Conservation (phyloP, 2,797 vertebrate species). For the Clarias fuscus region DNA sequence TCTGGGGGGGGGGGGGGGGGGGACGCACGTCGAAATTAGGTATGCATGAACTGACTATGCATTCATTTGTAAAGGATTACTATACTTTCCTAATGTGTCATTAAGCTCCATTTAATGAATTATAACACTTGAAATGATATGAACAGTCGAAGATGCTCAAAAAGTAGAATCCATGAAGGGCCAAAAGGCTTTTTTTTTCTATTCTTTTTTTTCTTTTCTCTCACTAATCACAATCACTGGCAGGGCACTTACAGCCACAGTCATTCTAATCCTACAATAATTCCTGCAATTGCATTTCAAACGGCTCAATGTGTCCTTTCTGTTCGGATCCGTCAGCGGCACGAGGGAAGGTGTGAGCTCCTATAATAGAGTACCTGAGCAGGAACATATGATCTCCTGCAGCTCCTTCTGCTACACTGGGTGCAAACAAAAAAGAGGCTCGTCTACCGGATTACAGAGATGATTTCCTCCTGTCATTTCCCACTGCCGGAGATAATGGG, state of each 20-base stretch:
- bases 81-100: slow-evolving; percentile 50
- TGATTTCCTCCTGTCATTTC: slow-evolving; percentile 69
- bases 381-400: slow-evolving; percentile 64
- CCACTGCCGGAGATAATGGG: slow-evolving; percentile 74
- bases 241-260: slow-evolving; percentile 46
- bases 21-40: slow-evolving; percentile 19
- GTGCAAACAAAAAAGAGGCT: slow-evolving; percentile 74
- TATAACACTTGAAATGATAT: slow-evolving; percentile 51
- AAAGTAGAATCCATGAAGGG: slow-evolving; percentile 32
- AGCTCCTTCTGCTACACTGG: slow-evolving; percentile 79
- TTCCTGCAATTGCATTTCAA: slow-evolving; percentile 56
- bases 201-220: not conserved
- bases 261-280: slow-evolving; percentile 48
- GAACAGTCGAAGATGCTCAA: slow-evolving; percentile 41
- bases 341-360: slow-evolving; percentile 53
- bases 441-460: slow-evolving; percentile 67
- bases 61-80: slow-evolving; percentile 51
- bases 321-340: slow-evolving; percentile 50
- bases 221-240: slow-evolving; percentile 43
- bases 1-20: not conserved
- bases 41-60: slow-evolving; percentile 49
- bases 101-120: slow-evolving; percentile 53
- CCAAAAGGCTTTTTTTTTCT: not conserved
- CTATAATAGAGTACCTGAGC: slow-evolving; percentile 66
- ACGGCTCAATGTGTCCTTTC: slow-evolving; percentile 51